These are phyloP conservation scores for Takifugu rubripes DNA, from an alignment of 2,797 vertebrate species.

Conservation along the genomic window DNA sequence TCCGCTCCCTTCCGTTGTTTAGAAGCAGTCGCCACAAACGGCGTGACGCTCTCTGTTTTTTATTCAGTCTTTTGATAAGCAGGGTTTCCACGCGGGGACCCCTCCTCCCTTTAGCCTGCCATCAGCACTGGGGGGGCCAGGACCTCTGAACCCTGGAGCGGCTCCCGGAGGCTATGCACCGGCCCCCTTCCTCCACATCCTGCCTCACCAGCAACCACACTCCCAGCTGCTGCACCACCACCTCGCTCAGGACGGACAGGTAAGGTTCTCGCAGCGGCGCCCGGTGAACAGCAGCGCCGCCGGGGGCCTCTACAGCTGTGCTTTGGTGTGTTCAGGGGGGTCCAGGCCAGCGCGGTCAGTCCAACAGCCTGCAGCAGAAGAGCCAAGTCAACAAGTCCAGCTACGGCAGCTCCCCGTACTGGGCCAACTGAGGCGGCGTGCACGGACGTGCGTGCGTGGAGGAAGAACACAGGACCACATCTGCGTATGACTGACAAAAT, in stretches of 20 bases:
- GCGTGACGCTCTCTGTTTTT: not conserved
- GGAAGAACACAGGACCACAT: constrained; percentile 32
- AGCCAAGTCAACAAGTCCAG: constrained; percentile 93
- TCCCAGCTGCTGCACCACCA: constrained; percentile 96
- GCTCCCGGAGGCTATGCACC: constrained; percentile 87
- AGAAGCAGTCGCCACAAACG: not conserved
- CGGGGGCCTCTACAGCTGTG: not conserved
- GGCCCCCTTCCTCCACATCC: constrained; percentile 89
- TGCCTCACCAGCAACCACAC: constrained; percentile 96
- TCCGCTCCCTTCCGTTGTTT: not conserved
- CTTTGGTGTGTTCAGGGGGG: constrained; percentile 74
- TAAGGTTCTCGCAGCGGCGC: constrained; percentile 48
- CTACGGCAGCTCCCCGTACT: constrained; percentile 93
- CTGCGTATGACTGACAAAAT: constrained; percentile 71
- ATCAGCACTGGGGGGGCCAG: constrained; percentile 88
- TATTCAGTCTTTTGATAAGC: constrained; percentile 91
- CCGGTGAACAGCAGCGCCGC: not conserved
- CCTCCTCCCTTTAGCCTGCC: constrained; percentile 93
- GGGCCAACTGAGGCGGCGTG: constrained; percentile 85
- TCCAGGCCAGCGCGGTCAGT: constrained; percentile 87
- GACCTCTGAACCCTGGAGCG: constrained; percentile 88
- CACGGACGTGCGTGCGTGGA: constrained; percentile 20
- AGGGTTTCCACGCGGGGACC: constrained; percentile 94
- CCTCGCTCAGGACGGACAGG: constrained; percentile 92
- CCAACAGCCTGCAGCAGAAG: constrained; percentile 94